Evolutionary conservation across 2,888 invertebrate genomes (phyloP), one percentile per base, ranked within the genome.

Genomic region (Mythimna lalbum): DNA sequence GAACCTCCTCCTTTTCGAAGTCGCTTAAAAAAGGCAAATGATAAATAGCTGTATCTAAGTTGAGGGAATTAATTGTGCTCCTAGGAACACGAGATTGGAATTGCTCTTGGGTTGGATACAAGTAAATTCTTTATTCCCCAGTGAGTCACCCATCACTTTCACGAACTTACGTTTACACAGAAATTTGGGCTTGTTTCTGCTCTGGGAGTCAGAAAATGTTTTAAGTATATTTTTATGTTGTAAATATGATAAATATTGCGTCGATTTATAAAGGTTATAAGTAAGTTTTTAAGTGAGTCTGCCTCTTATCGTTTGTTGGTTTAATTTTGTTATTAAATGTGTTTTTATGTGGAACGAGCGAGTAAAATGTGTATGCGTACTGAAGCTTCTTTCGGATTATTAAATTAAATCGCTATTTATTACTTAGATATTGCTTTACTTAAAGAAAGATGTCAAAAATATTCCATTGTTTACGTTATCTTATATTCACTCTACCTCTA

Each of bases 21-120:
- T n/a, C n/a, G n/a, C n/a, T n/a, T n/a, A n/a, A n/a, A 84, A 86
- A 81, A 85, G 82, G 72, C 75, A 78, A 76, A 86, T 87, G 87
- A 89, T 88, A 86, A 87, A 88, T 86, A 82, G 86, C 72, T 79
- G 71, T 81, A 87, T 86, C 84, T 86, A 79, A 85, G 83, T 83
- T 86, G 79, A 69, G 76, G 78, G 81, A 87, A 87, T 87, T 88
- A 88, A 88, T 88, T 87, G 87, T 76, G 65, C 83, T 81, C 84
- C 70, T 69, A 83, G 75, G 78, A 78, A 78, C 83, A 83, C 73
- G 84, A 87, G 81, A 81, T 83, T 79, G 78, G 82, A 81, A 80
- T 84, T 78, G 72, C 69, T 82, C 68, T 69, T 60, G 76, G 80
- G 78, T 81, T 80, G 82, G 75, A 73, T 82, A 82, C 75, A 73